These are phyloP conservation scores for Bubalus kerabau DNA, from an alignment of 2,113 vertebrate genomes.

Conservation along the genomic window DNA sequence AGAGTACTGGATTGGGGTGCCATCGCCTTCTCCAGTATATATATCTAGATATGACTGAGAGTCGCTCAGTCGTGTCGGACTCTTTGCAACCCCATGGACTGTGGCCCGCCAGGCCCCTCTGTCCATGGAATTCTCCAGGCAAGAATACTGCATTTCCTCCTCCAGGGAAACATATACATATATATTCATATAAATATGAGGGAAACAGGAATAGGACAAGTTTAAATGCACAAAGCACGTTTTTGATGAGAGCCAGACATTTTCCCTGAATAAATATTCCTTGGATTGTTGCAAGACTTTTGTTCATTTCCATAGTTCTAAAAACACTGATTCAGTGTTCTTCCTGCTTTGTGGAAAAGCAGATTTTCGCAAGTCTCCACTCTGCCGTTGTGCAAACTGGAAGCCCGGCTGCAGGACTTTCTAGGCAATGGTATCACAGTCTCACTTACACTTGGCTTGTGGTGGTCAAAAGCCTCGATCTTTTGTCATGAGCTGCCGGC, in stretches of 20 bases:
- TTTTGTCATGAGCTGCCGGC: background rate
- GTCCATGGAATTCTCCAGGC: background rate
- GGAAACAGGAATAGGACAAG: background rate
- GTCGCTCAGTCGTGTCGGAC: accelerated
- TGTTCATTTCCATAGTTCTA: background rate
- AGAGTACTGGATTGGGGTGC: too few relatives aligned
- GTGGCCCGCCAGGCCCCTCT: background rate
- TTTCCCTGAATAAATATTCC: background rate
- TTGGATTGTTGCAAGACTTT: background rate
- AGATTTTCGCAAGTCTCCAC: background rate
- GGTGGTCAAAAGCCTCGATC: background rate
- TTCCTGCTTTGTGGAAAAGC: background rate
- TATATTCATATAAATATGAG: background rate
- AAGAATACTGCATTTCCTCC: background rate
- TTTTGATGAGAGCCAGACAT: background rate
- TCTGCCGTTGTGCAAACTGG: background rate
- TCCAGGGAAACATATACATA: background rate
- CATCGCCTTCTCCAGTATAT: too few relatives aligned
- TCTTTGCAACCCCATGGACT: background rate
- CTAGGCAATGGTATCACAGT: background rate
- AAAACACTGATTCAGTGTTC: background rate
- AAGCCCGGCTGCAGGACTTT: background rate
- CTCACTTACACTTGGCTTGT: background rate
- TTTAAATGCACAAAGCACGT: background rate
- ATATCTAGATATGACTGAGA: background rate